Evolutionary conservation across 2,113 vertebrate species (phyloP).

Genomic region (Elaphurus davidianus): DNA sequence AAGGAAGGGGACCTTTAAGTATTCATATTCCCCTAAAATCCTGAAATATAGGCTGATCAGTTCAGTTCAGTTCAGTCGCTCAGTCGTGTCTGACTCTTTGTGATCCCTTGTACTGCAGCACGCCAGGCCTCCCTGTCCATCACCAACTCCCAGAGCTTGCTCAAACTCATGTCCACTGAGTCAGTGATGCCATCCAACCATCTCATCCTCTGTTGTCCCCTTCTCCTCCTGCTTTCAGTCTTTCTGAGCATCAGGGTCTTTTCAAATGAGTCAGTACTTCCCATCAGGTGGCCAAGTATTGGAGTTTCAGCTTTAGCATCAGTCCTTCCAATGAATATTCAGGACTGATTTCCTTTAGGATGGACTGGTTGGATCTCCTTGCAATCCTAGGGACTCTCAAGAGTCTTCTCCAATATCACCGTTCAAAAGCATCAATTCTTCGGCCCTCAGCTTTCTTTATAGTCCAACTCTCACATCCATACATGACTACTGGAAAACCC

Average conservation of each 20-base stretch:
- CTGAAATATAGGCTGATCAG: not conserved
- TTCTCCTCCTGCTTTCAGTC: not conserved
- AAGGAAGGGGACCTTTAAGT: not conserved
- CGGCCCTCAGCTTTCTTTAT: fast-evolving
- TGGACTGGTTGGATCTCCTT: not conserved
- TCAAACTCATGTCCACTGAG: not conserved
- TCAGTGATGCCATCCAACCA: not conserved
- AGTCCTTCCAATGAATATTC: not conserved
- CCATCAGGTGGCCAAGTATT: not conserved
- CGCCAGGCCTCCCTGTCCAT: not conserved
- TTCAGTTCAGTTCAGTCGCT: not conserved
- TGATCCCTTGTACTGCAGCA: not conserved
- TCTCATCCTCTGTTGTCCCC: not conserved
- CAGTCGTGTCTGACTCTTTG: fast-evolving
- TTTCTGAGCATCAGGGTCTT: fast-evolving
- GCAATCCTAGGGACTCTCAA: not conserved
- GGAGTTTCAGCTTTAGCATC: not conserved
- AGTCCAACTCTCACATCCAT: not conserved
- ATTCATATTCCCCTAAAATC: not conserved
- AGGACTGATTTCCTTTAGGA: not conserved
- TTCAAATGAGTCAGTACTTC: not conserved
- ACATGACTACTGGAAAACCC: not conserved
- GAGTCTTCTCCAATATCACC: not conserved
- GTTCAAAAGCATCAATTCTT: not conserved
- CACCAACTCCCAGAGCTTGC: not conserved